Evolutionary conservation across 2,797 vertebrate genomes (phyloP).

Genomic region (Taeniopygia guttata): DNA sequence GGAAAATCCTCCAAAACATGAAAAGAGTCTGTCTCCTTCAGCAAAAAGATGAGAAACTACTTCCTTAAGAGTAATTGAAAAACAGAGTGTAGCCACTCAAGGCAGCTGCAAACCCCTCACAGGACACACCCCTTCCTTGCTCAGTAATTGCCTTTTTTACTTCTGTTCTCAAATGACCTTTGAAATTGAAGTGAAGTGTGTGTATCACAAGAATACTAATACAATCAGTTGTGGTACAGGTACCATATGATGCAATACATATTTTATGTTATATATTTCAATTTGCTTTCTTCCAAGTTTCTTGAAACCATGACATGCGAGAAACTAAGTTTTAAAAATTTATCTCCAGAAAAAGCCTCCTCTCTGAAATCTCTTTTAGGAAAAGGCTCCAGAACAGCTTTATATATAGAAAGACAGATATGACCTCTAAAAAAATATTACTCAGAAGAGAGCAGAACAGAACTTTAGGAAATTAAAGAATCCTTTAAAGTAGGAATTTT

Average conservation of each 20-base stretch:
- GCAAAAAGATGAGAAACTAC: background rate
- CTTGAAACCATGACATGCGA: background rate
- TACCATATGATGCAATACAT: background rate
- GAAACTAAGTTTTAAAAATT: constrained; percentile 46
- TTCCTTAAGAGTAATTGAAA: background rate
- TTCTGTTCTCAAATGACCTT: background rate
- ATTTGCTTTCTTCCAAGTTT: constrained; percentile 18
- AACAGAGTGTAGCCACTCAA: background rate
- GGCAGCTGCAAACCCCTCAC: background rate
- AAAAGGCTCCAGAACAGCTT: constrained; percentile 22
- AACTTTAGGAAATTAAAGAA: background rate
- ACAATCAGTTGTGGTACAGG: background rate
- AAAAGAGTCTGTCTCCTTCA: background rate
- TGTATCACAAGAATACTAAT: background rate
- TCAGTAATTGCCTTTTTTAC: background rate
- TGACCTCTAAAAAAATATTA: background rate
- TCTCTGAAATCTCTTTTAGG: constrained; percentile 32
- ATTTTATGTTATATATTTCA: background rate
- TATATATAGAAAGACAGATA: background rate
- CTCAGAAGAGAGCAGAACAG: constrained; percentile 22
- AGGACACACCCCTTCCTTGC: background rate
- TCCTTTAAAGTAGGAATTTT: background rate
- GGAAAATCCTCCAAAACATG: background rate
- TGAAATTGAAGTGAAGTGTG: background rate
- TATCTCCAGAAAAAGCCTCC: constrained; percentile 38